These are phyloP conservation scores for Mustela lutreola DNA, from an alignment of 2,113 vertebrate species.

Conservation along the genomic window DNA sequence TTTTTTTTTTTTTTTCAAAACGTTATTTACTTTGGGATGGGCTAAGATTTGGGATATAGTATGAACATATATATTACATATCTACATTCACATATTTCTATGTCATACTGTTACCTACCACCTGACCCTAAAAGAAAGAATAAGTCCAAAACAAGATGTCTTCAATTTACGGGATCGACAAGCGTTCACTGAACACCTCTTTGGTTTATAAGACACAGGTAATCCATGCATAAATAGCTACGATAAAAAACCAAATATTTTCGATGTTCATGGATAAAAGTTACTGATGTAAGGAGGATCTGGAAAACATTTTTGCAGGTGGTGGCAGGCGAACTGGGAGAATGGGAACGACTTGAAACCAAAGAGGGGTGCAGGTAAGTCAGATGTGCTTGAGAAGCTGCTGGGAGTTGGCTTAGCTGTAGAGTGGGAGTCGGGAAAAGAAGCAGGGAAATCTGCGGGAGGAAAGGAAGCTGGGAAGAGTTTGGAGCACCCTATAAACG, in stretches of 20 bases:
- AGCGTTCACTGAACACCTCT: neutral
- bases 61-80: neutral
- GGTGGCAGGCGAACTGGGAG: neutral
- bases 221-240: neutral
- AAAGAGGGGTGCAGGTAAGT: neutral
- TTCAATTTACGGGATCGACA: neutral
- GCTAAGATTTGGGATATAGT: neutral
- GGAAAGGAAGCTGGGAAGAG: neutral
- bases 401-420: neutral
- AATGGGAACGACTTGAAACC: neutral
- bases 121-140: neutral
- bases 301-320: neutral
- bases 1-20: neutral
- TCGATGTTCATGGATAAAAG: neutral
- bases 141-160: neutral
- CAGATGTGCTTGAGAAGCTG: neutral
- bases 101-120: neutral
- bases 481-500: neutral
- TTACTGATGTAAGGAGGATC: neutral
- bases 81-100: conserved; percentile 5
- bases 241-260: neutral
- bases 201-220: neutral
- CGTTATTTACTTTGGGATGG: conserved; percentile 33
- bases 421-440: neutral
- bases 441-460: neutral